Evolutionary conservation across 2,888 invertebrate species (phyloP).

Genomic region (Amiota communis): DNA sequence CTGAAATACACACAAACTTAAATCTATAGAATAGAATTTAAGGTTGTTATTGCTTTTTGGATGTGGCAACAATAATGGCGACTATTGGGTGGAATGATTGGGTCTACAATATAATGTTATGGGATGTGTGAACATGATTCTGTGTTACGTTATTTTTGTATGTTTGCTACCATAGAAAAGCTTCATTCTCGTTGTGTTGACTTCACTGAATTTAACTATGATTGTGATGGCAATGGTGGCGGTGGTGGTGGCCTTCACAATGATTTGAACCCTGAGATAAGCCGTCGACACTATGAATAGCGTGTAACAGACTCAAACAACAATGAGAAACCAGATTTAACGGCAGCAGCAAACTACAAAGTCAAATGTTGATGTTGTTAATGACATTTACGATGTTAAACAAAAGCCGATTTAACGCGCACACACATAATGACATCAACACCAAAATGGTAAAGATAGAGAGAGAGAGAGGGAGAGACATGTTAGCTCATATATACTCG

Average conservation of each 20-base stretch:
- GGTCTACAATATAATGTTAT: not conserved
- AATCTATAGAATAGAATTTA: not conserved
- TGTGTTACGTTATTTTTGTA: not conserved
- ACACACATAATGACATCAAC: not conserved
- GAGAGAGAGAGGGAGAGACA: conserved; percentile 38
- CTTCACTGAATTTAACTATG: not conserved
- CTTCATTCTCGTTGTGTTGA: not conserved
- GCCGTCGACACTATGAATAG: conserved; percentile 4
- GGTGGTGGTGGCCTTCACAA: not conserved
- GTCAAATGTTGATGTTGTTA: conserved; percentile 60
- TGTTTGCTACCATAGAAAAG: not conserved
- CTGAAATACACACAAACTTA: not conserved
- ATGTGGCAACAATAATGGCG: not conserved
- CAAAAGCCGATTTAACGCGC: conserved; percentile 39
- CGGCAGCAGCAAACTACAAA: conserved; percentile 53
- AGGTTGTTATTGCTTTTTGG: conserved; percentile 14
- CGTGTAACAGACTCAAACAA: not conserved
- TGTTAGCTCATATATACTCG: conserved; percentile 11
- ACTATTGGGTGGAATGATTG: not conserved
- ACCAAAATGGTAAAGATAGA: too few species aligned
- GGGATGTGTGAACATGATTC: not conserved
- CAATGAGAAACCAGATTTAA: conserved; percentile 29
- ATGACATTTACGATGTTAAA: conserved; percentile 46
- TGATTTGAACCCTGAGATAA: conserved; percentile 14
- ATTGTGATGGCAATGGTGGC: not conserved